phyloP scores from a whole-genome alignment of 2,888 invertebrate genomes.

The Ormia ochracea region DNA sequence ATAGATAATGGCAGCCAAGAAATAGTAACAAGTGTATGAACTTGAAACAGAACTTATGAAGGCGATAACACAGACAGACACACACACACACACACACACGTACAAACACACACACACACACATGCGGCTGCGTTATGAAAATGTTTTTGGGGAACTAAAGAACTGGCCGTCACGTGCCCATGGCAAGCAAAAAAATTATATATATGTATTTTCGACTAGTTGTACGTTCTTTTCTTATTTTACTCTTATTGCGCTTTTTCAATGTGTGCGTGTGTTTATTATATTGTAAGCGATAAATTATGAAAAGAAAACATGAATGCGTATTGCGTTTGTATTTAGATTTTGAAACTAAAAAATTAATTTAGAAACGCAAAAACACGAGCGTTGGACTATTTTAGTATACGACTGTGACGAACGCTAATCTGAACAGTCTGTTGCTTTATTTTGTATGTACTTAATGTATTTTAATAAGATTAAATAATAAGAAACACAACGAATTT shows the following conservation, averaged over 20 bases:
- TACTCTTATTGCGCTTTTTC: not conserved
- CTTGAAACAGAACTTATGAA: constrained; percentile 22
- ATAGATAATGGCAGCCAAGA: not conserved
- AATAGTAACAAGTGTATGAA: constrained; percentile 24
- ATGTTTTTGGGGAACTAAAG: constrained; percentile 1
- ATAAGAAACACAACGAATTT: not conserved
- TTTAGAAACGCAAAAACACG: not conserved
- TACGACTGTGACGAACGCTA: not conserved
- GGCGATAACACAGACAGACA: no score
- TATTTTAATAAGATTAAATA: not conserved
- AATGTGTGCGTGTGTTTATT: no score
- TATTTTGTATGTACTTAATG: no score
- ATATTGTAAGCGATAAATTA: not conserved
- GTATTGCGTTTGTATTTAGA: not conserved
- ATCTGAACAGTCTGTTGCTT: not conserved
- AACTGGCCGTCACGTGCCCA: constrained; percentile 49
- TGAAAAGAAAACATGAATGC: not conserved
- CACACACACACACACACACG: no score
- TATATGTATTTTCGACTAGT: not conserved
- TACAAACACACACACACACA: no score
- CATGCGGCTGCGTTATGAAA: not conserved
- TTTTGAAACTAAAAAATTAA: not conserved
- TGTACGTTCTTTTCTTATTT: not conserved
- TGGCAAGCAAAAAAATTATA: constrained; percentile 22
- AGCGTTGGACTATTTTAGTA: not conserved